Evolutionary conservation across 2,113 vertebrate genomes (phyloP).

Genomic region (Cheilinus undulatus): DNA sequence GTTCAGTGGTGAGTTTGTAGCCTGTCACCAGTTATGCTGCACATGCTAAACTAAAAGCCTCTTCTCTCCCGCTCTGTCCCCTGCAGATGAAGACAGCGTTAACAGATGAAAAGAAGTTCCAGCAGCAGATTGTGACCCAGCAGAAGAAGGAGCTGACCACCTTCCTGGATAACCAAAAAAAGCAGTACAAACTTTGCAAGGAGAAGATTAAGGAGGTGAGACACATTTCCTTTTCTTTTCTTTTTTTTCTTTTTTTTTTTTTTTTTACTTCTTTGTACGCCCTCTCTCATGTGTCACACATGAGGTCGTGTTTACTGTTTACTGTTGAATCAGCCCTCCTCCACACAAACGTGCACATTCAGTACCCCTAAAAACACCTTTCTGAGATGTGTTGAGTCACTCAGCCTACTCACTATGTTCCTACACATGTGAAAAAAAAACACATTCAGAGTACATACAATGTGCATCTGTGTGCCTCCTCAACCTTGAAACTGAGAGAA

Average conservation of each 20-base stretch:
- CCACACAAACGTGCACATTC: conserved; percentile 48
- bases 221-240: too few species aligned
- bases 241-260: conserved; percentile 32
- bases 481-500: conserved; percentile 45
- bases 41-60: not conserved
- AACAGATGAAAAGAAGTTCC: conserved; percentile 98
- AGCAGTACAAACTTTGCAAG: conserved; percentile 99
- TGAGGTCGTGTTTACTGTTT: conserved; percentile 22
- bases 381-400: conserved; percentile 65
- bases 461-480: conserved; percentile 39
- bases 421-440: conserved; percentile 43
- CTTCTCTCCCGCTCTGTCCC: conserved; percentile 1
- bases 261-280: conserved; percentile 22
- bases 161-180: conserved; percentile 99
- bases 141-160: conserved; percentile 99
- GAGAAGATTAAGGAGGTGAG: conserved; percentile 99
- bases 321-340: conserved; percentile 58
- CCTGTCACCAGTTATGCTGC: not conserved
- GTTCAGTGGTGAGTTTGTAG: not conserved
- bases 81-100: conserved; percentile 91
- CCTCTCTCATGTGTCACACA: conserved; percentile 43
- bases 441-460: conserved; percentile 15
- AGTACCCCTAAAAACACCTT: conserved; percentile 19
- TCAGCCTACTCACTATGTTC: conserved; percentile 60
- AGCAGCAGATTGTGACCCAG: conserved; percentile 98